Conservation (phyloP, 2,797 vertebrate genomes). For the Hirundo rustica region DNA sequence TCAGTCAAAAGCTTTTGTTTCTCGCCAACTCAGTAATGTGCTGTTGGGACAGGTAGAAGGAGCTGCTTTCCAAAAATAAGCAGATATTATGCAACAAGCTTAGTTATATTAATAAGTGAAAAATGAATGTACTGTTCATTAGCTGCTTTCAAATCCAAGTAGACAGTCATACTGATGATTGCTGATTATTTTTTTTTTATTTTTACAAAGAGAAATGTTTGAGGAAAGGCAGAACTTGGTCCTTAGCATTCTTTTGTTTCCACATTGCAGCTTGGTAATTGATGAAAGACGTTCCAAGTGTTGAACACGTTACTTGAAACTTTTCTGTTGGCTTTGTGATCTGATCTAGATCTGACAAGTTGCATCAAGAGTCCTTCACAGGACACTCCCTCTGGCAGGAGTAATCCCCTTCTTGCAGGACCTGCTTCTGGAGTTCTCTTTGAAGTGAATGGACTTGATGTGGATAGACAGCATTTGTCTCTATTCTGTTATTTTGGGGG, state of each 20-base stretch:
- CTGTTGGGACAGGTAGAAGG: constrained; percentile 32
- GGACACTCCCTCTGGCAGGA: not conserved
- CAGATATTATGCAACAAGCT: constrained; percentile 34
- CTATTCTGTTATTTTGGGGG: not conserved
- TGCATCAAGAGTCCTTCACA: not conserved
- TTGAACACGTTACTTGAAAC: not conserved
- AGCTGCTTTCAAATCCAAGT: constrained; percentile 13
- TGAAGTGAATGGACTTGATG: not conserved
- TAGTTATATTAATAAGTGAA: constrained; percentile 38
- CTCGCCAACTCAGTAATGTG: not conserved
- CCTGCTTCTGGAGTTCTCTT: not conserved
- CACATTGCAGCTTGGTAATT: not conserved
- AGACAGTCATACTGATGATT: not conserved
- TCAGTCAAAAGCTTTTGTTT: not conserved
- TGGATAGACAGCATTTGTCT: not conserved
- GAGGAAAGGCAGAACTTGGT: not conserved
- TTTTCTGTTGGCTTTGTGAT: not conserved
- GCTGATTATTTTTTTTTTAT: not conserved
- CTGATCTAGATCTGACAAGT: not conserved
- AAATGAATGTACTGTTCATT: not conserved
- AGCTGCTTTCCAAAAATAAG: constrained; percentile 26
- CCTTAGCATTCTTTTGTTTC: not conserved
- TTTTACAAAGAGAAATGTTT: not conserved
- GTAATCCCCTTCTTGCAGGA: not conserved
- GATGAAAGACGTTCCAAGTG: not conserved